These are phyloP conservation scores for Tanypteryx hageni DNA, from an alignment of 2,888 invertebrate species.

Conservation along the genomic window DNA sequence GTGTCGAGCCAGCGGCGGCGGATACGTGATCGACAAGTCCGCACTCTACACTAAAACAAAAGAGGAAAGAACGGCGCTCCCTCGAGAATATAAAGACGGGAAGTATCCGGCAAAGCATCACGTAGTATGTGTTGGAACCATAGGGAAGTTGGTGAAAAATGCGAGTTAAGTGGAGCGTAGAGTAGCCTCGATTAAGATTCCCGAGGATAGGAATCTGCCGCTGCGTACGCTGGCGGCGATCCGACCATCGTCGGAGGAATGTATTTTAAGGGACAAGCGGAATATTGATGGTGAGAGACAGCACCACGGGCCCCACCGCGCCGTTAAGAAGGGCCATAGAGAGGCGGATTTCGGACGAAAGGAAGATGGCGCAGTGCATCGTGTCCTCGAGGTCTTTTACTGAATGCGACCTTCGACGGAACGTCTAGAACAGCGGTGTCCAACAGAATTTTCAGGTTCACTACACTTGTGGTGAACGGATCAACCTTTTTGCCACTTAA, in stretches of 20 bases:
- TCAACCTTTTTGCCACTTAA: too few species aligned
- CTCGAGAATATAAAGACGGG: neutral
- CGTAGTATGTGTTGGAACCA: neutral
- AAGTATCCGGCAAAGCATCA: neutral
- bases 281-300: neutral
- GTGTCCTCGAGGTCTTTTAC: too few species aligned
- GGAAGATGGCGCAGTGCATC: too few species aligned
- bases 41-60: neutral
- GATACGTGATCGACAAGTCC: neutral
- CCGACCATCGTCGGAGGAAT: neutral
- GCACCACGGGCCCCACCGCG: neutral
- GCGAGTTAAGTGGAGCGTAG: neutral
- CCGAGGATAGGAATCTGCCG: neutral
- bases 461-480: too few species aligned
- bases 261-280: neutral
- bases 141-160: neutral
- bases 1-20: neutral
- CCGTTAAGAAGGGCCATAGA: neutral
- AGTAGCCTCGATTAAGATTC: slow-evolving; percentile 6
- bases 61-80: neutral
- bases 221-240: neutral
- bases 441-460: too few species aligned
- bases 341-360: neutral
- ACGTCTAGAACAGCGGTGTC: too few species aligned
- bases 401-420: too few species aligned